Evolutionary conservation across 2,888 invertebrate species (phyloP), one percentile per base, ranked within the genome.

Genomic region (Volucella inanis): DNA sequence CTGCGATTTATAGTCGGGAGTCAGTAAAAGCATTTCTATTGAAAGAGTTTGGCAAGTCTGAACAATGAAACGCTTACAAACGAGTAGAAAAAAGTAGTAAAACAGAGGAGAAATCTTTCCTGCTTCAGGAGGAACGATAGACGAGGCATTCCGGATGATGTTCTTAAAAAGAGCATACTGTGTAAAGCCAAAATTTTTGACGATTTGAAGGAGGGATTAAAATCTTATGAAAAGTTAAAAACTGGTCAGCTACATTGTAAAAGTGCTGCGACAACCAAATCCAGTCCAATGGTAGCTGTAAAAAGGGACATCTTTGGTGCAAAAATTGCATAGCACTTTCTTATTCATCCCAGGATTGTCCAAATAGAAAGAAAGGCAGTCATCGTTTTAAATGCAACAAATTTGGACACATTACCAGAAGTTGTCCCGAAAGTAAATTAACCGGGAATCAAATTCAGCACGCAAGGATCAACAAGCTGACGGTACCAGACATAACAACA

Each of bases 311-410:
- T 14, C 14, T 31, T 41, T 64, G 49, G 8, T 74, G 49, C 52
- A 31, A 39, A 11, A 62, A 74, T n/a, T n/a, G n/a, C n/a, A n/a
- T n/a, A n/a, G n/a, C n/a, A n/a, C n/a, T n/a, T 39, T 74, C 64
- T 11, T 49, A 74, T 41, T 39, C 15, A 15, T 57, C 57, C 3
- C 18, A 47, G 1, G 38, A 11, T 49, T 72, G 78, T 52, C 57
- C 50, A 1, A 64, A 57, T 8, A 41, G 14, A 39, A 52, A 71
- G 15, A 79, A 64, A 45, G 78, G 71, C 9, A 50, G 55, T 31
- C 70, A 59, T 38, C 72, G 65, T 59, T 79, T 79, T 31, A 65
- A 72, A 59, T 79, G 78, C 47, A 78, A 78, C 15, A 10, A 70
- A 9, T 71, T 71, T 41, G 71, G 78, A 2, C 70, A 65, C 47